phyloP scores from a whole-genome alignment of 2,888 invertebrate species.

The Nephrotoma appendiculata region DNA sequence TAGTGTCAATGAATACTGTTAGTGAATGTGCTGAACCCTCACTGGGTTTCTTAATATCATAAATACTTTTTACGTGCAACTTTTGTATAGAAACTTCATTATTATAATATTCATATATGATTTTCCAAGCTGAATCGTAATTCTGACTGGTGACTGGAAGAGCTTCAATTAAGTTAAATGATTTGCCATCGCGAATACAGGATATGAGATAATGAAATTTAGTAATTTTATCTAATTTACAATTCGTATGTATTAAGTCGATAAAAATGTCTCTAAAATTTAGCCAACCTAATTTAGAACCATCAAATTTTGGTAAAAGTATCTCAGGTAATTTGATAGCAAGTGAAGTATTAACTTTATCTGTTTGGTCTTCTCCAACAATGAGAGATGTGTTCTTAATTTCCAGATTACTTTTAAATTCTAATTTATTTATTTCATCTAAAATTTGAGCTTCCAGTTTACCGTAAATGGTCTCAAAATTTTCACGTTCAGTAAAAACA shows the following conservation, averaged over 20 bases:
- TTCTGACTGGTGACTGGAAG: not conserved
- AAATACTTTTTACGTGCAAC: not conserved
- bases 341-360: not conserved
- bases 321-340: too few relatives aligned
- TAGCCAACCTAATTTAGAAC: too few relatives aligned
- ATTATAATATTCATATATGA: not conserved
- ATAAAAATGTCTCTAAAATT: too few relatives aligned
- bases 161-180: not conserved
- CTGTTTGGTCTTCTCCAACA: not conserved
- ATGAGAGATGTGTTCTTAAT: too few relatives aligned
- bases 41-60: not conserved
- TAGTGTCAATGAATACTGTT: not conserved
- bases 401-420: not conserved
- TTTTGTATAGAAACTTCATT: not conserved
- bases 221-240: too few relatives aligned
- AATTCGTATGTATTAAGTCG: too few relatives aligned
- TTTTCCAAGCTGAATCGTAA: not conserved
- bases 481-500: not conserved
- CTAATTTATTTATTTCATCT: not conserved
- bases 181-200: too few relatives aligned
- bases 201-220: too few relatives aligned
- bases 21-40: not conserved
- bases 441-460: not conserved
- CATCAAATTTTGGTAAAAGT: too few relatives aligned
- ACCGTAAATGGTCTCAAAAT: not conserved